Evolutionary conservation across 2,113 vertebrate species (phyloP).

Genomic region (Manacus vitellinus): DNA sequence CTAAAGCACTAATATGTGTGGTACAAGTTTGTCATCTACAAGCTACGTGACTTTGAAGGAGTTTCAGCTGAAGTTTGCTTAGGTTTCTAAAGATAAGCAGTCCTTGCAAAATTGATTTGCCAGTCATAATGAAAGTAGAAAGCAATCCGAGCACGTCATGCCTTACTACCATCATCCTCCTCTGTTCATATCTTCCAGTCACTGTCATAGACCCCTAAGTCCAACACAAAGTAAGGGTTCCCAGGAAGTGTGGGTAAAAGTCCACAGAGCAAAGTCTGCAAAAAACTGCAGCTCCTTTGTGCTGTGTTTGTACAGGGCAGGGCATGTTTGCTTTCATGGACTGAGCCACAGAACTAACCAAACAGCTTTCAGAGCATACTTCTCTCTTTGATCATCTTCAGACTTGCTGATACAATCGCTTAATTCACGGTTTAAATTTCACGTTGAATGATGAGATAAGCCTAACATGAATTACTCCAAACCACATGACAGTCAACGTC

Average conservation of each 20-base stretch:
- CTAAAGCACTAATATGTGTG: not conserved
- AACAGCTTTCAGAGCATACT: slow-evolving; percentile 13
- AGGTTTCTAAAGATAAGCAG: not conserved
- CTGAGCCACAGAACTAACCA: slow-evolving; percentile 17
- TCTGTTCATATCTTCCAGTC: not conserved
- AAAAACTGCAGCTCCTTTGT: not conserved
- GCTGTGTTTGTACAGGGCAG: not conserved
- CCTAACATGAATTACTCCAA: not conserved
- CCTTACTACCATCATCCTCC: not conserved
- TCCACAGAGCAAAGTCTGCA: not conserved
- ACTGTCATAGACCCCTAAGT: not conserved
- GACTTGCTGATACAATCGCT: not conserved
- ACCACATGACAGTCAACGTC: not conserved
- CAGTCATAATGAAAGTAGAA: slow-evolving; percentile 27
- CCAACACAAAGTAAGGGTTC: not conserved
- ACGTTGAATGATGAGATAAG: not conserved
- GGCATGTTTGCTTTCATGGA: not conserved
- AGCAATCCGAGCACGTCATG: not conserved
- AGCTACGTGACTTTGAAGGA: not conserved
- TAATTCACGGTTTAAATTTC: not conserved
- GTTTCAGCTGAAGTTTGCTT: not conserved
- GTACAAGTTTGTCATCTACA: not conserved
- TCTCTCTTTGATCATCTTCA: slow-evolving; percentile 28
- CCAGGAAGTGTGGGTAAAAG: not conserved
- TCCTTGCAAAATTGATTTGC: slow-evolving; percentile 2